phyloP scores from a whole-genome alignment of 92 coral and sea anemone species.

The Porites cylindrica region DNA sequence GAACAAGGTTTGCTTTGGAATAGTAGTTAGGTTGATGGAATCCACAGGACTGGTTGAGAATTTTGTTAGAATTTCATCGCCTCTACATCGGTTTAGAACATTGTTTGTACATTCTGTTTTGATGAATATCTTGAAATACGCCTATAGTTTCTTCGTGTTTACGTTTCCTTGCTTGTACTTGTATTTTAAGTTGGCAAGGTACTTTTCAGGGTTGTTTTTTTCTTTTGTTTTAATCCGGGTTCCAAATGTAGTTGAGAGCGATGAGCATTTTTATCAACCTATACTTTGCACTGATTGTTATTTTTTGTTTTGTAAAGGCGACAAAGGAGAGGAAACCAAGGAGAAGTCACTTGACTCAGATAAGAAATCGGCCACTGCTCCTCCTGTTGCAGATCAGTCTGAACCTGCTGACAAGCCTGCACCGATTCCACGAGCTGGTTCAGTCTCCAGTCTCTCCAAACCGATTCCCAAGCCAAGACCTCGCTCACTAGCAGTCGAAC shows the following conservation, averaged over 20 bases:
- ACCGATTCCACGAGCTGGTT: slow-evolving; percentile 43
- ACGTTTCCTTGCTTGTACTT: too few species aligned
- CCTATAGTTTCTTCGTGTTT: too few species aligned
- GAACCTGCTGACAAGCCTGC: slow-evolving; percentile 40
- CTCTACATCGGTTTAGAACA: too few species aligned
- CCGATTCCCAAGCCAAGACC: slow-evolving; percentile 76
- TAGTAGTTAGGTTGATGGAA: too few species aligned
- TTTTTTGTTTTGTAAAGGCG: not conserved
- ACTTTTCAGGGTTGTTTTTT: not conserved
- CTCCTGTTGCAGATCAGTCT: not conserved
- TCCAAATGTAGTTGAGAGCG: too few species aligned
- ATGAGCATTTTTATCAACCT: not conserved
- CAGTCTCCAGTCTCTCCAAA: slow-evolving; percentile 48
- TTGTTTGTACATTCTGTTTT: too few species aligned
- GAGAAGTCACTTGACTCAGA: slow-evolving; percentile 26
- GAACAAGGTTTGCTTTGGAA: too few species aligned
- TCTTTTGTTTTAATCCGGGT: not conserved
- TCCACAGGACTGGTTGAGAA: too few species aligned
- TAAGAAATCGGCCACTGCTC: not conserved
- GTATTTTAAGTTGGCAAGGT: not conserved
- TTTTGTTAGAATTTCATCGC: too few species aligned
- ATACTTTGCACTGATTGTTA: not conserved
- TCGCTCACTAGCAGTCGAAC: slow-evolving; percentile 46
- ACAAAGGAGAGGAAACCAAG: not conserved
- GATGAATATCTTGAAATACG: too few species aligned